These are phyloP conservation scores for Pampus argenteus DNA, from an alignment of 2,797 vertebrate species.

Conservation along the genomic window DNA sequence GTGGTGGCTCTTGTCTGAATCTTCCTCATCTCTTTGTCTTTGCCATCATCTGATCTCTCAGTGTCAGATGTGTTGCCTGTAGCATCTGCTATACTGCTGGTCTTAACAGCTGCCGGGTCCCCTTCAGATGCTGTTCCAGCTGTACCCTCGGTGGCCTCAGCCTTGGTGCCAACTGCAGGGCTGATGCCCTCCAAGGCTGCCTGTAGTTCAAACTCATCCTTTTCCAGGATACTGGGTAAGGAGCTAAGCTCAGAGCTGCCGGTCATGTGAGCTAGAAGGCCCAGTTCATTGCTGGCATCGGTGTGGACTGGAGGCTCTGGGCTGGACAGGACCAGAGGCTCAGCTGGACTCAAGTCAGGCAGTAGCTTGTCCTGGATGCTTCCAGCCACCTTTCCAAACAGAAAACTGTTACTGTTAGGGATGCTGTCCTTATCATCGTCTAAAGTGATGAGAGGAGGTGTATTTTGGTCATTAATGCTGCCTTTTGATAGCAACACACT, in stretches of 20 bases:
- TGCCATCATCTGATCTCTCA: slow-evolving; percentile 90
- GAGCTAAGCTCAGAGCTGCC: slow-evolving; percentile 86
- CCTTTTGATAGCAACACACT: slow-evolving; percentile 78
- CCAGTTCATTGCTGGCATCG: slow-evolving; percentile 87
- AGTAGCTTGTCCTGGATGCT: slow-evolving; percentile 89
- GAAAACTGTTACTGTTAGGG: slow-evolving; percentile 86
- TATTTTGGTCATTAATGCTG: slow-evolving; percentile 86
- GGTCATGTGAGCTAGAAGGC: slow-evolving; percentile 90
- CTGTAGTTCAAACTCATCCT: slow-evolving; percentile 92
- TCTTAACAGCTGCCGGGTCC: slow-evolving; percentile 71
- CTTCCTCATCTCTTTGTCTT: slow-evolving; percentile 92
- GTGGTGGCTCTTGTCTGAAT: slow-evolving; percentile 94
- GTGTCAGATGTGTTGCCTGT: slow-evolving; percentile 88
- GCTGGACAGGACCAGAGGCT: slow-evolving; percentile 86
- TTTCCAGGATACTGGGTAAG: slow-evolving; percentile 87
- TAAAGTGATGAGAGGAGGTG: slow-evolving; percentile 92
- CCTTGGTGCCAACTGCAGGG: slow-evolving; percentile 79
- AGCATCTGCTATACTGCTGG: slow-evolving; percentile 77
- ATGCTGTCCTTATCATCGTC: slow-evolving; percentile 93
- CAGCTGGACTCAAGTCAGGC: slow-evolving; percentile 87
- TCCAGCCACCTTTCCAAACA: slow-evolving; percentile 88
- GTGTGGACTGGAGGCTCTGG: slow-evolving; percentile 83
- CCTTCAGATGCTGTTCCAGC: slow-evolving; percentile 72
- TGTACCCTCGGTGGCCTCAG: slow-evolving; percentile 76
- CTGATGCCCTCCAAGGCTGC: slow-evolving; percentile 85